Conservation (phyloP, 2,888 invertebrate genomes). For the Acronicta leporina region DNA sequence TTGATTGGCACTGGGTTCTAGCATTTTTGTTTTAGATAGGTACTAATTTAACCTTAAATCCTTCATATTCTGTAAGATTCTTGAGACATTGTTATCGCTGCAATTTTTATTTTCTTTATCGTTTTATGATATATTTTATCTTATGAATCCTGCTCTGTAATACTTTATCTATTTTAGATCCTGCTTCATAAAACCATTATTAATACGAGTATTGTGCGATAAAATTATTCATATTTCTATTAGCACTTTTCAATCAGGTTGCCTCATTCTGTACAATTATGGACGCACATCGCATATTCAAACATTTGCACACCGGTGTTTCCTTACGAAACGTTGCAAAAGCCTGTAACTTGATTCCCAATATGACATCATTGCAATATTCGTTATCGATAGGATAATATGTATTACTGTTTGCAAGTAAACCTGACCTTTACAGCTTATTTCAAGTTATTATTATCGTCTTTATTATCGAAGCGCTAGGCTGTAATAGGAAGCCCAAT, state of each 20-base stretch:
- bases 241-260: constrained; percentile 30
- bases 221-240: constrained; percentile 22
- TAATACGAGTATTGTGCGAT: constrained; percentile 4
- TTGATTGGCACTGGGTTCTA: constrained; percentile 55
- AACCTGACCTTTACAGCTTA: constrained; percentile 31
- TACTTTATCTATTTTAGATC: constrained; percentile 8
- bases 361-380: constrained; percentile 54
- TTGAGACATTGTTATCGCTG: no score
- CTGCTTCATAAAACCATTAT: background rate
- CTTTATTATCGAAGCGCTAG: constrained; percentile 16
- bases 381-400: constrained; percentile 41
- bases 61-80: no score
- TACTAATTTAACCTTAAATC: no score
- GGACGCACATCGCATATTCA: constrained; percentile 42
- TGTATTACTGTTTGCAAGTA: constrained; percentile 27
- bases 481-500: background rate
- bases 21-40: constrained; percentile 39
- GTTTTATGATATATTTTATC: background rate
- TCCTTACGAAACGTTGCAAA: constrained; percentile 50
- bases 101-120: background rate
- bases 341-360: constrained; percentile 53
- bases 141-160: constrained; percentile 4
- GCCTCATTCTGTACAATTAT: constrained; percentile 27
- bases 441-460: constrained; percentile 37
- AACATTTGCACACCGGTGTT: constrained; percentile 46